Evolutionary conservation across 1,140 invertebrate genomes (phyloP).

Genomic region (Drosophila burlai): DNA sequence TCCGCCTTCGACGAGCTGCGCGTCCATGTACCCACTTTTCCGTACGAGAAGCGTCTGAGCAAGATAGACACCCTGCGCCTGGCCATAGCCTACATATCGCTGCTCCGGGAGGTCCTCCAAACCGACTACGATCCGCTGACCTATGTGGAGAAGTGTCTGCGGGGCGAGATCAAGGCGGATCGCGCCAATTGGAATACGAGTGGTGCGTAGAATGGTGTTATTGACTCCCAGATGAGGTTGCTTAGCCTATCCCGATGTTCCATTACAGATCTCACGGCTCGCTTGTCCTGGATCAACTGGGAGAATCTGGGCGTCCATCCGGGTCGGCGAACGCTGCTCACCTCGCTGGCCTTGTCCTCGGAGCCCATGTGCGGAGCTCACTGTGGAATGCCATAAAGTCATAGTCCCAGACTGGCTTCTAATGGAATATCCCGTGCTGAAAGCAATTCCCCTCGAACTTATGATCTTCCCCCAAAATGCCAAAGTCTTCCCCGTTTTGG

Average conservation of each 20-base stretch:
- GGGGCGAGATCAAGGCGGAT: constrained; percentile 94
- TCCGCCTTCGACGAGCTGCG: constrained; percentile 98
- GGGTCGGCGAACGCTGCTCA: constrained; percentile 92
- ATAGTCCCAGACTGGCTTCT: not conserved
- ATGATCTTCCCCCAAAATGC: constrained; percentile 4
- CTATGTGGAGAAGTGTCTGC: constrained; percentile 96
- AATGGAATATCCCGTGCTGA: constrained; percentile 10
- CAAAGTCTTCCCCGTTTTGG: constrained; percentile 33
- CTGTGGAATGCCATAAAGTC: constrained; percentile 67
- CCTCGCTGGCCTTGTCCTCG: constrained; percentile 91
- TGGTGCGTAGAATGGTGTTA: constrained; percentile 87
- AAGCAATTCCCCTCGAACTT: constrained; percentile 12
- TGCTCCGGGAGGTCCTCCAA: constrained; percentile 95
- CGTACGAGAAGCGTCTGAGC: constrained; percentile 98
- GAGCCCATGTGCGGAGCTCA: constrained; percentile 88
- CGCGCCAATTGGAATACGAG: constrained; percentile 98
- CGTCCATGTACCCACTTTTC: constrained; percentile 98
- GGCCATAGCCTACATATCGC: constrained; percentile 98
- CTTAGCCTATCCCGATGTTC: not conserved
- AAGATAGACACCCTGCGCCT: constrained; percentile 98
- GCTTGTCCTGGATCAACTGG: constrained; percentile 99
- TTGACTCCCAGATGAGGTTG: not conserved
- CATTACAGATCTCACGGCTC: constrained; percentile 95
- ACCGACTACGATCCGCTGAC: constrained; percentile 96
- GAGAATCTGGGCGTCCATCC: constrained; percentile 98